Base-by-base conservation (phyloP, 2,113 vertebrate genomes). In the Willisornis vidua region DNA sequence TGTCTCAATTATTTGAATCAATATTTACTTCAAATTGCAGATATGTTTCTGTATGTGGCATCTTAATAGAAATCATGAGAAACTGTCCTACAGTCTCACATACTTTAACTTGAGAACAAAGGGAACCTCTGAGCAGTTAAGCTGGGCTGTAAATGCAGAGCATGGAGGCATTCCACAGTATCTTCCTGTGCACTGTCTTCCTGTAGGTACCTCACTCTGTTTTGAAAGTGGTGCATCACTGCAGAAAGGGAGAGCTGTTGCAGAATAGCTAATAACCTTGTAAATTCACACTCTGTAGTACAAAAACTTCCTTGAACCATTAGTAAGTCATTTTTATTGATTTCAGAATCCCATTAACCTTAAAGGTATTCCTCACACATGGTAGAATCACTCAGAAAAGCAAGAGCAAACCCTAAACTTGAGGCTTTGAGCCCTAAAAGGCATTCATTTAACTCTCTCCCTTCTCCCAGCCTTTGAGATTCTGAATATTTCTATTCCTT, bases 271-370 rank as follows among this genome's bases (percentile, higher is more conserved):
- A 82, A 95, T 61, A 75, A 82, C 71, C 81, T 89, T 93, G 66
- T 85, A 94, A 89, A 89, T 89, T 94, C 94, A 89, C 73, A 95
- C 84, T 86, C 79, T 73, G 48, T 57, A 65, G 66, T 85, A 62
- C 31, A 75, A 94, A 94, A 95, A 73, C 65, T 94, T 97, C 54
- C 74, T 57, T 51, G 48, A 92, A 84, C 73, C 79, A 90, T 94
- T 93, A 95, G 81, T 74, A 85, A 96, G 93, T 83, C 14, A 85
- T 93, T 96, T 71, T 90, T 96, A 95, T 90, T 95, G 93, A 95
- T 95, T 96, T 89, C 80, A 92, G 87, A 90, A 93, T 89, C 59
- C 79, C 68, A 88, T 93, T 95, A 94, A 77, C 79, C 76, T 94
- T 91, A 96, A 90, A 88, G 57, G 26, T 87, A 91, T 85, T 95